phyloP scores from a whole-genome alignment of 2,797 vertebrate species.

The Yasuhikotakia modesta region DNA sequence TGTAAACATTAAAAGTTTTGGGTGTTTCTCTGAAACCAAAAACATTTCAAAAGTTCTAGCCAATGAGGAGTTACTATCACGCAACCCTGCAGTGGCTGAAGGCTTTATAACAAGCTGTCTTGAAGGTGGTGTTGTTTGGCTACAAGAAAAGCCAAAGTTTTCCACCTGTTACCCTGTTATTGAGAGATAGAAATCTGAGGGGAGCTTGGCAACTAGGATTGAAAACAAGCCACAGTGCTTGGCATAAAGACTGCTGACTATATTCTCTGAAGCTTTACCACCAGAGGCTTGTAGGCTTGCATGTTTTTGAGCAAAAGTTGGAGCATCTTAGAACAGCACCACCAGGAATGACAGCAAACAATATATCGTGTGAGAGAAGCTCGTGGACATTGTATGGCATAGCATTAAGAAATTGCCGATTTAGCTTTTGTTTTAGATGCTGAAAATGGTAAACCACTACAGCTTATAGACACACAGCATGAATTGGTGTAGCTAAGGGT shows the following conservation, averaged over 20 bases:
- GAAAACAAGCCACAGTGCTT: neutral
- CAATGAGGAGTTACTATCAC: neutral
- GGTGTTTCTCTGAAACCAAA: conserved; percentile 4
- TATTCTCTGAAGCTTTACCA: conserved; percentile 12
- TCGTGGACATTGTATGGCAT: too few species aligned
- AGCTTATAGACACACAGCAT: too few species aligned
- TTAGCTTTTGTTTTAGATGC: too few species aligned
- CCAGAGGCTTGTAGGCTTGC: neutral
- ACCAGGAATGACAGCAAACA: neutral
- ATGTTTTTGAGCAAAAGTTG: neutral
- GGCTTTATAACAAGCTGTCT: neutral
- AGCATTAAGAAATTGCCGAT: too few species aligned
- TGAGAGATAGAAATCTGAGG: conserved; percentile 8
- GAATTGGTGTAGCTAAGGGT: too few species aligned
- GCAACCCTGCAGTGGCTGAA: neutral
- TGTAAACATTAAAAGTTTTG: conserved; percentile 5
- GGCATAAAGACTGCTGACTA: conserved; percentile 37
- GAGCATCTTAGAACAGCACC: too few species aligned
- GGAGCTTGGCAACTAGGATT: too few species aligned
- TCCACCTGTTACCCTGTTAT: conserved; percentile 25
- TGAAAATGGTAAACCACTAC: too few species aligned
- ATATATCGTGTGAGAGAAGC: too few species aligned
- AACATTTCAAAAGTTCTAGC: neutral
- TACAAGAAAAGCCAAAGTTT: conserved; percentile 2
- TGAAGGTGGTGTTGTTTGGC: conserved; percentile 6